A percentile compares a stretch with the other conserved stretches of the same genome.
phyloP scores from a whole-genome alignment of 2,113 vertebrate genomes.

The Zosterops hypoxanthus region DNA sequence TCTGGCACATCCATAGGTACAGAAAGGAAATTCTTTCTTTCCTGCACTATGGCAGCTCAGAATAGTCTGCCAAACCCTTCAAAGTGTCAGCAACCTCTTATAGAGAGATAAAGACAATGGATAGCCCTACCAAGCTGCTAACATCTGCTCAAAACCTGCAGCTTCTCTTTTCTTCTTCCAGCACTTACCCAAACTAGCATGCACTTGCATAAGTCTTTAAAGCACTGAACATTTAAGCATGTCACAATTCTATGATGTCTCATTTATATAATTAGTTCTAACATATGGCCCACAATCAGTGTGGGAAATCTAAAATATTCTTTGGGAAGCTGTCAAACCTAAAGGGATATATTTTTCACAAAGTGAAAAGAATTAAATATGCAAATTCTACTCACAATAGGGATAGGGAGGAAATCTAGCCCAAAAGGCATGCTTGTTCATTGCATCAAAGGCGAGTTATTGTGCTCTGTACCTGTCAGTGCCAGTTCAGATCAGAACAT shows the following conservation, averaged over 20 bases:
- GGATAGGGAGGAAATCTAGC: constrained; percentile 55
- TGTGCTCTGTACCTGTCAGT: constrained; percentile 44
- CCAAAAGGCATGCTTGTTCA: constrained; percentile 59
- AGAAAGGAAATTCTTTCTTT: constrained; percentile 47
- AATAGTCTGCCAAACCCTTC: constrained; percentile 59
- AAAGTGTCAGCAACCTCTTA: constrained; percentile 59
- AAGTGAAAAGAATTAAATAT: constrained; percentile 71
- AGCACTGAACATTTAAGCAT: constrained; percentile 70
- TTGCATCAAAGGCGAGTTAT: constrained; percentile 4
- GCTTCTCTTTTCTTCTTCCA: constrained; percentile 56
- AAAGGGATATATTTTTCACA: constrained; percentile 76
- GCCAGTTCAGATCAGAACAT: constrained; percentile 43
- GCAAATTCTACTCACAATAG: constrained; percentile 70
- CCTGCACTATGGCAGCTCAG: constrained; percentile 32
- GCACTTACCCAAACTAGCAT: constrained; percentile 64
- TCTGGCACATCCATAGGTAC: constrained; percentile 33
- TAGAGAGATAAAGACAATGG: constrained; percentile 64
- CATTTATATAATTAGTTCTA: constrained; percentile 85
- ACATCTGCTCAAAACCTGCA: constrained; percentile 76
- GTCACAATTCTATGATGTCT: constrained; percentile 79
- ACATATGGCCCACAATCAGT: constrained; percentile 83
- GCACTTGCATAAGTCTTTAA: constrained; percentile 74
- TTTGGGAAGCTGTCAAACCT: constrained; percentile 79
- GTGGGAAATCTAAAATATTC: constrained; percentile 79
- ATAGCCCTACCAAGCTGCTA: constrained; percentile 55